A percentile compares a stretch with the other conserved stretches of the same genome.
These are phyloP conservation scores for Ianthella basta DNA, from an alignment of 37 sponge, comb jelly and placozoan species.

Conservation along the genomic window DNA sequence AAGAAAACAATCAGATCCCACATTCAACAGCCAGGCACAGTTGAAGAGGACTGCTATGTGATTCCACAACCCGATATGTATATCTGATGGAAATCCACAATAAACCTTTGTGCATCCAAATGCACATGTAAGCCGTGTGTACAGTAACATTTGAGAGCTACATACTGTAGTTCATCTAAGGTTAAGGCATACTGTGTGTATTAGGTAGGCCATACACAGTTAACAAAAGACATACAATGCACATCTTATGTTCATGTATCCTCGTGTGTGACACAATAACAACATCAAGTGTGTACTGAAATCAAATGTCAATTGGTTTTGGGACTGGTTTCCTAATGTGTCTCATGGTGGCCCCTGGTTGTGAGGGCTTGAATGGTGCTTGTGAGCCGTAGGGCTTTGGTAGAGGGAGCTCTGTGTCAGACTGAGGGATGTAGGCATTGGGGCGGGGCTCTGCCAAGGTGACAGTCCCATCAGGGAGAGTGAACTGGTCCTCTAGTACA, in stretches of 20 bases:
- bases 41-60: no score
- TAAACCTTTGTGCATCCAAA: no score
- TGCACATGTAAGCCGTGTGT: no score
- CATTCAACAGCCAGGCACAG: no score
- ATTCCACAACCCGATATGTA: no score
- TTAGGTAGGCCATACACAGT: no score
- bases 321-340: slow-evolving; percentile 94
- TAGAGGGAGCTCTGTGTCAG: slow-evolving; percentile 82
- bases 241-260: background rate
- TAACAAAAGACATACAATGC: background rate
- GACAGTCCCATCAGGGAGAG: slow-evolving; percentile 69
- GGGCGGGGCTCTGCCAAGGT: slow-evolving; percentile 93
- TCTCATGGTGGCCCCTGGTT: slow-evolving; percentile 90
- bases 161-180: no score
- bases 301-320: slow-evolving; percentile 94
- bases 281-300: background rate
- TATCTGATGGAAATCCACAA: no score
- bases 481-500: slow-evolving; percentile 52
- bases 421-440: slow-evolving; percentile 94
- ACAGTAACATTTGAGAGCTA: no score
- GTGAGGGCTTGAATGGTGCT: slow-evolving; percentile 97
- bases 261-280: background rate
- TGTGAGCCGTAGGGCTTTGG: slow-evolving; percentile 95
- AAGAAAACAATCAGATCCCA: no score
- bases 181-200: no score